Base-by-base conservation (phyloP, 2,797 vertebrate genomes). In the Chelon labrosus region DNA sequence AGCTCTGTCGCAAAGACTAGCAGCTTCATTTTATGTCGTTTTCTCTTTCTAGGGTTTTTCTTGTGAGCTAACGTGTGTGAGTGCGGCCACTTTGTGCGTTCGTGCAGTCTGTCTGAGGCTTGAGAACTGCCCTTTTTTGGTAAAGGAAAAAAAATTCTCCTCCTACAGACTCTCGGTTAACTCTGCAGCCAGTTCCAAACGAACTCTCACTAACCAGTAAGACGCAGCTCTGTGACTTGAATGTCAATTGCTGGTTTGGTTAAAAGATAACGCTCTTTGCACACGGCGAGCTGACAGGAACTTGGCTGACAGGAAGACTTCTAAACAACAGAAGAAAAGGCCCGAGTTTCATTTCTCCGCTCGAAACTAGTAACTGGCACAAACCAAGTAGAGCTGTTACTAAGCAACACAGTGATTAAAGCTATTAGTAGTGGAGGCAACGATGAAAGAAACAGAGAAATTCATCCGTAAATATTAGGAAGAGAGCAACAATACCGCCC, bases 101-200 rank as follows among this genome's bases (percentile, higher is more conserved):
- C 27, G 4, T 50, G 27, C 22, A 42, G 53, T 72, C 38, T 66
- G 7, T 63, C 25, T 27, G 25, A 5, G 8, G 19, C 37, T 44
- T 10, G 1, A 8, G 47, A 20, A 46, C 41, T 63, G 67, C n/a
- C 90, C 91, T 83, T 92, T 59, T 93, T 91, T 90, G 87, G 90
- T 87, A 68, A 81, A 31, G 7, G 7, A 31, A 31, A 31, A 31
- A 81, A 85, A 47, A 70, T 25, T 62, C 84, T 87, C 79, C 79
- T 87, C 79, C 68, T 27, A 0, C 65, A 44, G 68, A 8, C 61
- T 70, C 44, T 47, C 41, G 39, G 49, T 65, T 53, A 10, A 31
- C 59, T 72, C 46, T 68, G 7, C 56, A 46, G 35, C 64, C 31
- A 38, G 61, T n/a, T 63, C 7, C 7, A 31, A 81, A 65, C 62